Percentiles rank a stretch among this genome's conserved stretches.
phyloP scores from a whole-genome alignment of 2,797 vertebrate genomes.

The Dicrostonyx torquatus region DNA sequence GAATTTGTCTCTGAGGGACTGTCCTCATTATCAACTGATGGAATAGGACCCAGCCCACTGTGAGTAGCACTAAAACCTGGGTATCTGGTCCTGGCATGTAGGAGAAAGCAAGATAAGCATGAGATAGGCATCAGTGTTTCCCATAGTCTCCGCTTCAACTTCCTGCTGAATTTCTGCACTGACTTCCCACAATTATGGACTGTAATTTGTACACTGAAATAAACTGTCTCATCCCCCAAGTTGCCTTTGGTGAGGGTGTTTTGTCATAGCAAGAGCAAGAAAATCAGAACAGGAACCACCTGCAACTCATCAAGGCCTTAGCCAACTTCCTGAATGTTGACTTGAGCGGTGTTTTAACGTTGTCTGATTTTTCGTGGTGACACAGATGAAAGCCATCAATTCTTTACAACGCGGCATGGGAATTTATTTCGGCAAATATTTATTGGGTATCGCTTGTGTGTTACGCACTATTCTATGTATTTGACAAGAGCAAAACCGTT shows the following conservation, averaged over 20 bases:
- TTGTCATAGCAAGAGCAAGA: not conserved
- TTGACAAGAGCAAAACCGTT: not conserved
- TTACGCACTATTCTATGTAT: not conserved
- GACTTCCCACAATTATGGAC: not conserved
- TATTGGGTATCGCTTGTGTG: not conserved
- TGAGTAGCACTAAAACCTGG: not conserved
- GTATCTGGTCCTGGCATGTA: not conserved
- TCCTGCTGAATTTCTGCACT: not conserved
- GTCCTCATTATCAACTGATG: not conserved
- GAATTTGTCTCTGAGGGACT: not conserved
- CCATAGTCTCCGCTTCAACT: not conserved
- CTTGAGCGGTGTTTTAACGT: not conserved
- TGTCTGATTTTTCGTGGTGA: not conserved
- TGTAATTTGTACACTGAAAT: not conserved
- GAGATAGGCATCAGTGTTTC: not conserved
- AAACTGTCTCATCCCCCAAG: not conserved
- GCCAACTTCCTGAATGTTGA: not conserved
- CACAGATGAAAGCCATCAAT: not conserved
- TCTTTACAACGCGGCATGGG: not conserved
- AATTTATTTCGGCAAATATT: constrained; percentile 24
- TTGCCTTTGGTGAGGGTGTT: not conserved
- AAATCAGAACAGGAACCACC: not conserved
- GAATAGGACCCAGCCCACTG: not conserved
- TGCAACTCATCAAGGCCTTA: not conserved
- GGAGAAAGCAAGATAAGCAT: not conserved